Conservation (phyloP, 2,797 vertebrate genomes). For the Bryconaethiops microstoma region DNA sequence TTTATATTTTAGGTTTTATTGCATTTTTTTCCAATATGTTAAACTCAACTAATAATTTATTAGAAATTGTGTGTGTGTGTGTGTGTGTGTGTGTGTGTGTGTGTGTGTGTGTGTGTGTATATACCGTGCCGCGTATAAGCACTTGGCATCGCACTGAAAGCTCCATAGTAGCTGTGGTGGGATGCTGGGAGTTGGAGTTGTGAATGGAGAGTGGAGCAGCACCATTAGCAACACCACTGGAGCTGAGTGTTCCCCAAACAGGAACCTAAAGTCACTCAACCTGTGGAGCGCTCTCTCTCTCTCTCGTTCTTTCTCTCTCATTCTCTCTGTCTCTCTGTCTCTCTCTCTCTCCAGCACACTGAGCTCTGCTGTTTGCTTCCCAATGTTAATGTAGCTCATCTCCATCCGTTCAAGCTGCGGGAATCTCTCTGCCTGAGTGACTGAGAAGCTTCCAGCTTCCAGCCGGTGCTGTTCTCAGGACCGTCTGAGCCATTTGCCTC, state of each 20-base stretch:
- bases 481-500: slow-evolving; percentile 4
- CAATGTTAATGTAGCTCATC: slow-evolving; percentile 61
- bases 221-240: slow-evolving; percentile 28
- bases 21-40: no score
- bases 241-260: slow-evolving; percentile 23
- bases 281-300: slow-evolving; percentile 31
- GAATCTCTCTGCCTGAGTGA: slow-evolving; percentile 42
- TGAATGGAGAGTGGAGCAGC: slow-evolving; percentile 19
- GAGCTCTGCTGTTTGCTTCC: slow-evolving; percentile 46
- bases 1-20: no score
- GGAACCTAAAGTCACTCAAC: slow-evolving; percentile 24
- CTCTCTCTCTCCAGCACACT: slow-evolving; percentile 23
- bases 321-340: no score
- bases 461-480: not conserved
- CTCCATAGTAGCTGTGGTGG: not conserved
- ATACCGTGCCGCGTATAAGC: no score
- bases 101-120: no score
- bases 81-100: no score
- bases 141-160: not conserved
- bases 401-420: slow-evolving; percentile 49
- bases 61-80: no score
- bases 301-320: slow-evolving; percentile 30
- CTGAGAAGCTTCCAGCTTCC: slow-evolving; percentile 22
- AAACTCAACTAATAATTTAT: no score
- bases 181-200: slow-evolving; percentile 11